phyloP scores from a whole-genome alignment of 2,888 invertebrate species.

The Chorisops tibialis region DNA sequence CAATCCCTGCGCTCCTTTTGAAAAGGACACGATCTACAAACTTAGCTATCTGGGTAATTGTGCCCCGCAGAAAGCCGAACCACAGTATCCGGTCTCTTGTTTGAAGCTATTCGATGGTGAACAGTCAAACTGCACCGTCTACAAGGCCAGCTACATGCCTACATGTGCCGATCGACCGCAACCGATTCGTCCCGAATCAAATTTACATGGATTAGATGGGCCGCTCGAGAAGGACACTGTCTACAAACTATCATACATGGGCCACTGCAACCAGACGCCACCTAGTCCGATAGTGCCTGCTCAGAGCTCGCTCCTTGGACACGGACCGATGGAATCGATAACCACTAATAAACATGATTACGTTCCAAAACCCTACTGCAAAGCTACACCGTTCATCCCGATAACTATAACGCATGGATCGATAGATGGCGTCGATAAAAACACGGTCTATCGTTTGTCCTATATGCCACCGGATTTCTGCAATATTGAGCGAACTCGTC shows the following conservation, averaged over 20 bases:
- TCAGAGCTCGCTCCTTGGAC: slow-evolving; percentile 42
- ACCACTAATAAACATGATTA: slow-evolving; percentile 73
- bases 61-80: slow-evolving; percentile 41
- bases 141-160: slow-evolving; percentile 63
- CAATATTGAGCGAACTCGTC: slow-evolving; percentile 45
- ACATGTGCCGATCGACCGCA: slow-evolving; percentile 47
- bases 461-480: slow-evolving; percentile 48
- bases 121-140: slow-evolving; percentile 47
- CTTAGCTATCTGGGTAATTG: slow-evolving; percentile 56
- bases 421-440: slow-evolving; percentile 38
- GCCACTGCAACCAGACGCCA: slow-evolving; percentile 42
- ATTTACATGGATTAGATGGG: slow-evolving; percentile 53
- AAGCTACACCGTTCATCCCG: slow-evolving; percentile 40
- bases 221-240: slow-evolving; percentile 58
- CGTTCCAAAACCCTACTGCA: slow-evolving; percentile 59
- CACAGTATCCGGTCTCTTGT: neutral
- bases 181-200: slow-evolving; percentile 45
- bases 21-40: slow-evolving; percentile 54
- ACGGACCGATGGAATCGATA: slow-evolving; percentile 65
- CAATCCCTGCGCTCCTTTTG: slow-evolving; percentile 41
- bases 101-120: slow-evolving; percentile 20
- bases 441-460: slow-evolving; percentile 47
- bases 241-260: slow-evolving; percentile 49
- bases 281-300: slow-evolving; percentile 44
- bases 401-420: slow-evolving; percentile 31